Conservation (phyloP, 2,113 vertebrate genomes). For the Scartelaos histophorus region DNA sequence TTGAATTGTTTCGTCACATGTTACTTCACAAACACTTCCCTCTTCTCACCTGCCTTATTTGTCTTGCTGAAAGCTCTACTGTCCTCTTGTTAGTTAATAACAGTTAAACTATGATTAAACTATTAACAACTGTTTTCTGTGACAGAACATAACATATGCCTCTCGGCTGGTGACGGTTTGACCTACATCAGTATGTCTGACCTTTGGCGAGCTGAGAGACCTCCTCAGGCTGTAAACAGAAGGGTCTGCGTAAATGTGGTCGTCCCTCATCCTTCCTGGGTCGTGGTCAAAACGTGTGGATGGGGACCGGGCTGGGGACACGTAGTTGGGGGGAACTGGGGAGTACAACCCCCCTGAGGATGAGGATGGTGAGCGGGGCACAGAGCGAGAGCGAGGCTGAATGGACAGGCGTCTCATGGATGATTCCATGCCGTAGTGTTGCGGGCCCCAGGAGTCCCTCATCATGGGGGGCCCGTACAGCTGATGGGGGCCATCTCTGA, state of each 20-base stretch:
- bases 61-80: not conserved
- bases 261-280: constrained; percentile 76
- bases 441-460: constrained; percentile 61
- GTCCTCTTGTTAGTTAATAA: not conserved
- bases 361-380: constrained; percentile 89
- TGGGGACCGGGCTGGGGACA: constrained; percentile 85
- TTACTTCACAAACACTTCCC: not conserved
- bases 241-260: constrained; percentile 84
- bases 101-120: not conserved
- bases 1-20: not conserved
- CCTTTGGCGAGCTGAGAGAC: constrained; percentile 93
- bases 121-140: not conserved
- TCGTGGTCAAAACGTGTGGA: constrained; percentile 83
- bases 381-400: constrained; percentile 91
- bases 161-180: not conserved
- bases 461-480: constrained; percentile 71
- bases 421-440: constrained; percentile 79
- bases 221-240: constrained; percentile 83
- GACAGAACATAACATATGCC: not conserved
- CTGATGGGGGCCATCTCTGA: constrained; percentile 78
- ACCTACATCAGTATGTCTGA: constrained; percentile 49
- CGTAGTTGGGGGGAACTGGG: constrained; percentile 76
- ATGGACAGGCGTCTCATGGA: constrained; percentile 86
- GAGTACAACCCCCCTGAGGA: constrained; percentile 83
- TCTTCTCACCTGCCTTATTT: not conserved